Conservation (phyloP, 2,113 vertebrate genomes). For the Hemibagrus wyckioides region DNA sequence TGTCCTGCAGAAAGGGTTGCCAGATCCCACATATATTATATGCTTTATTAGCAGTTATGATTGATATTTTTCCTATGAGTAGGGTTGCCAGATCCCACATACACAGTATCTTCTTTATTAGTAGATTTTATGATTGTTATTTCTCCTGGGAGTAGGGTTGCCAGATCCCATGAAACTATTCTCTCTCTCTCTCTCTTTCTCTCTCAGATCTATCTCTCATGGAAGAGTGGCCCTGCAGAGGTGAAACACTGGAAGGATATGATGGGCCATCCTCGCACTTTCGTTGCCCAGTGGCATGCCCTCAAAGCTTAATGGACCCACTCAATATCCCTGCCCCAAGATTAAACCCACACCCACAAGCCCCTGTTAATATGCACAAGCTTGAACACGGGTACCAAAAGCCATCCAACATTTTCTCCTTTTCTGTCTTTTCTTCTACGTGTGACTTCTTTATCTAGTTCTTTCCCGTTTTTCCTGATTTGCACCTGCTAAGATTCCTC, state of each 20-base stretch:
- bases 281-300: conserved; percentile 98
- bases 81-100: too few relatives aligned
- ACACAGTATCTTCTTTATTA: too few relatives aligned
- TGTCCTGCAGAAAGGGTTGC: too few relatives aligned
- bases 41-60: too few relatives aligned
- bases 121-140: too few relatives aligned
- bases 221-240: conserved; percentile 97
- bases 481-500: conserved; percentile 3
- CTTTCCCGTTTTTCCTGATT: conserved; percentile 4
- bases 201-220: conserved; percentile 95
- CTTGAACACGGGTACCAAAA: conserved; percentile 83
- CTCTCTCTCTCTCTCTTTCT: neutral
- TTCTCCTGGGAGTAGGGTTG: too few relatives aligned
- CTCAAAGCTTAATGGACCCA: conserved; percentile 89
- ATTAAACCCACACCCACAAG: conserved; percentile 54
- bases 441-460: neutral
- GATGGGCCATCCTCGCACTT: conserved; percentile 92
- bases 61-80: too few relatives aligned
- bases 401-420: conserved; percentile 69
- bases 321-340: conserved; percentile 15
- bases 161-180: too few relatives aligned
- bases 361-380: conserved; percentile 76
- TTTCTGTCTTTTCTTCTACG: conserved; percentile 49
- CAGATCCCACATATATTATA: too few relatives aligned
- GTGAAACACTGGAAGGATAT: conserved; percentile 99